Percentiles rank a stretch among this genome's conserved stretches.
Evolutionary conservation across 2,888 invertebrate genomes (phyloP).

Genomic region (Allophyes oxyacanthae): DNA sequence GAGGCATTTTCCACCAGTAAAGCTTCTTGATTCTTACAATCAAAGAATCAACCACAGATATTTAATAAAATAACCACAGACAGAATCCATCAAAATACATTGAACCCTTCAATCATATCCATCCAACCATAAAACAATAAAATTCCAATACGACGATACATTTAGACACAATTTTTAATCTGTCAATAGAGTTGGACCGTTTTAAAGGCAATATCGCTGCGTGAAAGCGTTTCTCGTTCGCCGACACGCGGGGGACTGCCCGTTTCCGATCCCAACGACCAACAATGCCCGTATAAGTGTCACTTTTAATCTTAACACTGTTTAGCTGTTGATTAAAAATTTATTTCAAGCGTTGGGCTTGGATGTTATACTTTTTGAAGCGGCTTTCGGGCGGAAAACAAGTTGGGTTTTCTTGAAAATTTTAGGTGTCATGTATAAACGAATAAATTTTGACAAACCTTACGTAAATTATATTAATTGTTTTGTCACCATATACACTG

Average conservation of each 20-base stretch:
- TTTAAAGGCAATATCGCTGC: conserved; percentile 52
- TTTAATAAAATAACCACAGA: neutral
- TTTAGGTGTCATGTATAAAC: neutral
- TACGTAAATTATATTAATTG: too few relatives aligned
- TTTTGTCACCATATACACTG: too few relatives aligned
- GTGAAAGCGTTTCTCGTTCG: conserved; percentile 34
- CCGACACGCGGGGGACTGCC: conserved; percentile 37
- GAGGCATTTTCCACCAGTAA: too few relatives aligned
- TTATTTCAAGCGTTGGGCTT: conserved; percentile 6
- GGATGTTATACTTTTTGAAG: neutral
- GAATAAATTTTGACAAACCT: too few relatives aligned
- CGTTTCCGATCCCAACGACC: conserved; percentile 55
- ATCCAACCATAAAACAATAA: conserved; percentile 29
- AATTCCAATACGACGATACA: conserved; percentile 41
- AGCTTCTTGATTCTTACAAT: too few relatives aligned
- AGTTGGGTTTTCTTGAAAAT: neutral
- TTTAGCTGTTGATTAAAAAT: conserved; percentile 52
- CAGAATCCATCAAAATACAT: neutral
- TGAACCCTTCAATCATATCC: conserved; percentile 23
- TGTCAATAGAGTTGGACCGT: conserved; percentile 26
- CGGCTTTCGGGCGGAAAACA: conserved; percentile 3
- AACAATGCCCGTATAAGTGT: conserved; percentile 44
- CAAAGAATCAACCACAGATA: too few relatives aligned
- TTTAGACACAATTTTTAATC: conserved; percentile 40
- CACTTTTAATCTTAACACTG: conserved; percentile 36